A percentile compares a stretch with the other conserved stretches of the same genome.
These are phyloP conservation scores for Gymnocheta viridis DNA, from an alignment of 2,888 invertebrate species.

Conservation along the genomic window DNA sequence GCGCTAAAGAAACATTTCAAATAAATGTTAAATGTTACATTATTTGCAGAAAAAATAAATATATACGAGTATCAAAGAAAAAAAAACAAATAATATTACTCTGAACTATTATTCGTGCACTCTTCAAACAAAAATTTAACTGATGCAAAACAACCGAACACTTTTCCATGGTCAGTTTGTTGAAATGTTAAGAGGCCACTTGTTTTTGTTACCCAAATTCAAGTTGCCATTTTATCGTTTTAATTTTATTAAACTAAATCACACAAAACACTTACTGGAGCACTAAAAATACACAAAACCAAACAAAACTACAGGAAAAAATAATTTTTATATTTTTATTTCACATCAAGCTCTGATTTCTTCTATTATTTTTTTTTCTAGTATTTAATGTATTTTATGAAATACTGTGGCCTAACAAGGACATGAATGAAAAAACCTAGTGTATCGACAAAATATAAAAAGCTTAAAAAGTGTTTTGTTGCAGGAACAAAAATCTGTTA, in stretches of 20 bases:
- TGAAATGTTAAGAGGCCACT: constrained; percentile 67
- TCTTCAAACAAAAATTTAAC: constrained; percentile 26
- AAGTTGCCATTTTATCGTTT: constrained; percentile 40
- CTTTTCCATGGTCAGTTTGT: constrained; percentile 66
- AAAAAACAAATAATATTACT: constrained; percentile 9
- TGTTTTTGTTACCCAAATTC: constrained; percentile 60
- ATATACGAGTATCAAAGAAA: background rate
- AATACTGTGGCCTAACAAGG: constrained; percentile 51
- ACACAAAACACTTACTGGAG: constrained; percentile 58
- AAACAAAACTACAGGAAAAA: constrained; percentile 21
- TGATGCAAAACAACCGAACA: constrained; percentile 63
- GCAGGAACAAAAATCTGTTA: constrained; percentile 72
- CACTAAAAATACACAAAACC: constrained; percentile 7
- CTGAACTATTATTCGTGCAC: constrained; percentile 34
- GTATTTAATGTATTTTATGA: constrained; percentile 19
- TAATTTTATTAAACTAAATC: constrained; percentile 66
- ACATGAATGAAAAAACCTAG: constrained; percentile 26
- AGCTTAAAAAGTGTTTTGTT: constrained; percentile 36
- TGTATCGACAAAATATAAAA: constrained; percentile 38
- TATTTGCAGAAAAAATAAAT: constrained; percentile 46
- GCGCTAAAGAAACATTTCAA: constrained; percentile 61
- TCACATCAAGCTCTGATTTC: constrained; percentile 15
- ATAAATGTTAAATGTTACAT: constrained; percentile 62
- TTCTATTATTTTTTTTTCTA: constrained; percentile 26
- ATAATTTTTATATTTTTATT: constrained; percentile 14